These are phyloP conservation scores for Toxotes jaculatrix DNA, from an alignment of 2,113 vertebrate species.

Conservation along the genomic window DNA sequence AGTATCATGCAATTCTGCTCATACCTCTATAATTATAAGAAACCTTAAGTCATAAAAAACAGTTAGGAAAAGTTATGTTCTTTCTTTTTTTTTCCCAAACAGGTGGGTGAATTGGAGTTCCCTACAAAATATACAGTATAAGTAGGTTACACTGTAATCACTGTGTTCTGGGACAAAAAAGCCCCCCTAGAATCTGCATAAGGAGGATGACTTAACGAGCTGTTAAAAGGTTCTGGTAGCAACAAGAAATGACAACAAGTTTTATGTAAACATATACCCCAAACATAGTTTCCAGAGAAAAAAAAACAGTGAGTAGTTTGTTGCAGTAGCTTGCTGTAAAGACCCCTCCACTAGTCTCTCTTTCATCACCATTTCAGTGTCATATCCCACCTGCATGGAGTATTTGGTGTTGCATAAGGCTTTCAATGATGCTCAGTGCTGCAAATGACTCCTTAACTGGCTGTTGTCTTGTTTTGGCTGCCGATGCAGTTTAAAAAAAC, in stretches of 20 bases:
- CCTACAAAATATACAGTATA: not conserved
- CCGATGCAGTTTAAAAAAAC: not conserved
- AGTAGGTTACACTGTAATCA: not conserved
- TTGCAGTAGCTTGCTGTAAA: slow-evolving; percentile 76
- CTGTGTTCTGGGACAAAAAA: not conserved
- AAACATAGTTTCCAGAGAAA: not conserved
- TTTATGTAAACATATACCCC: not conserved
- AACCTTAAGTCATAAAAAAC: not conserved
- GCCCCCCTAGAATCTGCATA: not conserved
- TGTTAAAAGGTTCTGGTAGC: not conserved
- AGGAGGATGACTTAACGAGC: not conserved
- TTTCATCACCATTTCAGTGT: slow-evolving; percentile 65
- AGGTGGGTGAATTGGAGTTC: slow-evolving; percentile 18
- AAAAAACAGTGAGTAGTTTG: slow-evolving; percentile 50
- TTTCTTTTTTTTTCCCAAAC: not conserved
- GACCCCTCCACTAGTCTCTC: slow-evolving; percentile 66
- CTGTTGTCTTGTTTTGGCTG: slow-evolving; percentile 23
- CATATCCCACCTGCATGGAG: slow-evolving; percentile 65
- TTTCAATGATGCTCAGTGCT: slow-evolving; percentile 75
- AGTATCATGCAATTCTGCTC: not conserved
- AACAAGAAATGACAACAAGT: not conserved
- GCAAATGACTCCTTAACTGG: slow-evolving; percentile 35
- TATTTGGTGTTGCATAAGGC: slow-evolving; percentile 58
- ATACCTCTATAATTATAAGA: not conserved
- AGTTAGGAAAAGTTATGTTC: not conserved